Evolutionary conservation across 2,888 invertebrate species (phyloP).

Genomic region (Geophilus truncorum): DNA sequence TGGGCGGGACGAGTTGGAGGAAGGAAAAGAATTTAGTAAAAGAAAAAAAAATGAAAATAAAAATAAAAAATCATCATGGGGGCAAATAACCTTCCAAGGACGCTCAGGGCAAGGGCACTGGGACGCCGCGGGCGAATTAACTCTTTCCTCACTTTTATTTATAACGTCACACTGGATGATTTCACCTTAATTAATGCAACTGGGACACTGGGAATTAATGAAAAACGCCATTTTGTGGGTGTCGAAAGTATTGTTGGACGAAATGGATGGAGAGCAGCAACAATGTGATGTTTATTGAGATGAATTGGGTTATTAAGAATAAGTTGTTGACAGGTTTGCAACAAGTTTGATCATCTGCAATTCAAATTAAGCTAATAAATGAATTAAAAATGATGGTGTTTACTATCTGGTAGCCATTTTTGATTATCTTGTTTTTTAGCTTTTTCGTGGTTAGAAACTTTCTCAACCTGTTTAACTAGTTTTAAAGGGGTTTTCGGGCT

Average conservation of each 20-base stretch:
- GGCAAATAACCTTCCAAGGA: slow-evolving; percentile 5
- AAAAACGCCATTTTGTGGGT: not conserved
- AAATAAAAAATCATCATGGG: not conserved
- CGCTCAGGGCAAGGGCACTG: not conserved
- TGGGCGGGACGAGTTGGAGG: not conserved
- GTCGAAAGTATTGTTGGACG: too few relatives aligned
- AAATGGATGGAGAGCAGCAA: too few relatives aligned
- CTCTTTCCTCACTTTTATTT: not conserved
- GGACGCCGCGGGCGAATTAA: not conserved
- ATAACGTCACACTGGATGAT: not conserved
- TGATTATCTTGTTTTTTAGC: not conserved
- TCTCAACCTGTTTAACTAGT: not conserved
- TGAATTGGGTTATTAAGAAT: not conserved
- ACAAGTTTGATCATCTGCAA: not conserved
- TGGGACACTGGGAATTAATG: not conserved
- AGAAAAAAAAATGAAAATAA: not conserved
- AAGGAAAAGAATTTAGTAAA: not conserved
- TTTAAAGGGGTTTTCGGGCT: not conserved
- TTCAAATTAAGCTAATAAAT: not conserved
- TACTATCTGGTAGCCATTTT: not conserved
- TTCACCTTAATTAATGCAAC: not conserved
- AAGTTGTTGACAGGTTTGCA: not conserved
- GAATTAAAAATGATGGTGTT: not conserved
- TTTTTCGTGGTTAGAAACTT: not conserved
- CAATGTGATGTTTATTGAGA: not conserved